Percentiles rank a stretch among this genome's conserved stretches.
Evolutionary conservation across 1,140 invertebrate species (phyloP).

Genomic region (Sarcophaga peregrina): DNA sequence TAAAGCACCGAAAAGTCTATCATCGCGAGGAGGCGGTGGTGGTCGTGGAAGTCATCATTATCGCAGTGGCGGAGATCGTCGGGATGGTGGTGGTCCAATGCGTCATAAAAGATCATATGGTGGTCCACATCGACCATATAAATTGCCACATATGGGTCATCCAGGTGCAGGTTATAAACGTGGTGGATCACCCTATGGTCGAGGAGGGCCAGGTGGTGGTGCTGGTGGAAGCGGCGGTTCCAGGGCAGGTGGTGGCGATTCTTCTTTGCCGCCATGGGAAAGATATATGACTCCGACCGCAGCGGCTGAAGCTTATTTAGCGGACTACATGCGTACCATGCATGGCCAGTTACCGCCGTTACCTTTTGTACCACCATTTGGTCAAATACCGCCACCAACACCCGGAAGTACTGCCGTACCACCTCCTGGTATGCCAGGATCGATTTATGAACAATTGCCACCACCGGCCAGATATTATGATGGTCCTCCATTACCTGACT

Average conservation of each 20-base stretch:
- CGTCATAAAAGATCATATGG: constrained; percentile 52
- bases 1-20: constrained; percentile 67
- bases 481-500: constrained; percentile 73
- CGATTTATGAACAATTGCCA: constrained; percentile 66
- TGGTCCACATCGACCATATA: constrained; percentile 58
- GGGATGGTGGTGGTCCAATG: constrained; percentile 60
- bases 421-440: constrained; percentile 74
- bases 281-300: constrained; percentile 70
- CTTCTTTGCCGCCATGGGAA: constrained; percentile 67
- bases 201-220: constrained; percentile 64
- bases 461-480: constrained; percentile 83
- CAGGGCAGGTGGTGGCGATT: constrained; percentile 66
- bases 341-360: constrained; percentile 81
- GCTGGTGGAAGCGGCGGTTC: constrained; percentile 65
- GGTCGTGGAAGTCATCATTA: constrained; percentile 57
- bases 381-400: constrained; percentile 69
- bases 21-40: constrained; percentile 67
- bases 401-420: constrained; percentile 70
- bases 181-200: constrained; percentile 69
- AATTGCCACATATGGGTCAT: constrained; percentile 48
- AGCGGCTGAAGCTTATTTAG: constrained; percentile 79
- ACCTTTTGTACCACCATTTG: constrained; percentile 76
- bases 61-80: constrained; percentile 54
- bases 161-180: constrained; percentile 70
- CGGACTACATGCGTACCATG: constrained; percentile 84